These are phyloP conservation scores for Pyxicephalus adspersus DNA, from an alignment of 2,113 vertebrate genomes.

Conservation along the genomic window DNA sequence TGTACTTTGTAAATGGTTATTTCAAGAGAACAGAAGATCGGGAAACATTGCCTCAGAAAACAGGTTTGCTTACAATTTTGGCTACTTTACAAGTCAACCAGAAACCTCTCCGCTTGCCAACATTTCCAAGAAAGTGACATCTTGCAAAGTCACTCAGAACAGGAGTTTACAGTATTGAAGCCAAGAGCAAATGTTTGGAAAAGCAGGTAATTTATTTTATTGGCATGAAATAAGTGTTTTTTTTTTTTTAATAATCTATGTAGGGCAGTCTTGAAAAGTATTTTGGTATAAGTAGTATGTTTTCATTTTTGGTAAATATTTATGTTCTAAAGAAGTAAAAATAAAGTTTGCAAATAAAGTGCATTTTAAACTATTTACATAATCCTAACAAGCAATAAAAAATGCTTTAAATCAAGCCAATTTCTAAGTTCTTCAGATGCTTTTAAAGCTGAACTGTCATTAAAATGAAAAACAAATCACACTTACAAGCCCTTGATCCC, in stretches of 20 bases:
- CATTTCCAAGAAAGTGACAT: conserved; percentile 52
- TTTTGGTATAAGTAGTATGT: neutral
- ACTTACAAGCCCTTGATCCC: too few relatives aligned
- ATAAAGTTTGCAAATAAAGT: too few relatives aligned
- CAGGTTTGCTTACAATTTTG: conserved; percentile 9
- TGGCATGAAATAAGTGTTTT: conserved; percentile 1
- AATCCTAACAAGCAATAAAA: too few relatives aligned
- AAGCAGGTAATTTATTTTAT: conserved; percentile 47
- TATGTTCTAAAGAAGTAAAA: too few relatives aligned
- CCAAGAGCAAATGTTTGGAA: conserved; percentile 42
- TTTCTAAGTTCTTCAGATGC: too few relatives aligned
- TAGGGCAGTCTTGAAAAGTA: conserved; percentile 4
- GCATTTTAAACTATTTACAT: too few relatives aligned
- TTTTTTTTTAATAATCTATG: conserved; percentile 15
- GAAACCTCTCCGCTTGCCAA: conserved; percentile 39
- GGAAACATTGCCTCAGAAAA: conserved; percentile 15
- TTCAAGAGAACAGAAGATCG: neutral
- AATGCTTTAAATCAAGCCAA: too few relatives aligned
- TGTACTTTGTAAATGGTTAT: neutral
- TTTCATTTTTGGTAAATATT: too few relatives aligned
- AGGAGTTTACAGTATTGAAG: conserved; percentile 26
- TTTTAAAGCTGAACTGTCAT: too few relatives aligned
- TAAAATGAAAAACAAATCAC: too few relatives aligned
- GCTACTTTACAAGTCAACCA: conserved; percentile 39
- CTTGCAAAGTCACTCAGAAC: conserved; percentile 50